These are phyloP conservation scores for Clarias batrachus DNA, from an alignment of 2,113 vertebrate genomes.

Conservation along the genomic window DNA sequence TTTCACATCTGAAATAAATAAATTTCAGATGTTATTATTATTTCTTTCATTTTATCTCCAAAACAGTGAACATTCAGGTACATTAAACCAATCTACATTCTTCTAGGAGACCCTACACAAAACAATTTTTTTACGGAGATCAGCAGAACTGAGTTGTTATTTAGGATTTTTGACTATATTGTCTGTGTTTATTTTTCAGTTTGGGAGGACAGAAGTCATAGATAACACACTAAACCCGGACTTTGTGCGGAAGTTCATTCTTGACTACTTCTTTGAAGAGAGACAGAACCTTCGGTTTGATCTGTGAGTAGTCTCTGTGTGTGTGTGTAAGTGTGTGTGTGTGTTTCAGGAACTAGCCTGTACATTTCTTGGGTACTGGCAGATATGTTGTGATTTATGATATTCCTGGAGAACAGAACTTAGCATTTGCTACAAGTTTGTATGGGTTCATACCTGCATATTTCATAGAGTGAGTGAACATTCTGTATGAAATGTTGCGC, in stretches of 20 bases:
- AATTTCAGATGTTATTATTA: background rate
- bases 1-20: background rate
- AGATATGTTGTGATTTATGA: background rate
- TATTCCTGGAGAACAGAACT: background rate
- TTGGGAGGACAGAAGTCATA: constrained; percentile 96
- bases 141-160: background rate
- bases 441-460: background rate
- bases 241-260: constrained; percentile 96
- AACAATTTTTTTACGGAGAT: background rate
- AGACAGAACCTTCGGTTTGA: constrained; percentile 96
- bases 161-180: background rate
- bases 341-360: background rate
- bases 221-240: constrained; percentile 98
- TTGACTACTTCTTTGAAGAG: constrained; percentile 99
- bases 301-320: constrained; percentile 79
- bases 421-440: background rate
- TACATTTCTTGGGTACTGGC: background rate
- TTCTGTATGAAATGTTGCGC: background rate
- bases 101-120: background rate
- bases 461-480: background rate
- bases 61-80: background rate
- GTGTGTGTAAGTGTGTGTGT: constrained; percentile 15
- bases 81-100: background rate
- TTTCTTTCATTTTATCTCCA: background rate
- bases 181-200: constrained; percentile 72